Base-by-base conservation (phyloP, 1,140 invertebrate genomes). In the Mizuhopecten yessoensis region DNA sequence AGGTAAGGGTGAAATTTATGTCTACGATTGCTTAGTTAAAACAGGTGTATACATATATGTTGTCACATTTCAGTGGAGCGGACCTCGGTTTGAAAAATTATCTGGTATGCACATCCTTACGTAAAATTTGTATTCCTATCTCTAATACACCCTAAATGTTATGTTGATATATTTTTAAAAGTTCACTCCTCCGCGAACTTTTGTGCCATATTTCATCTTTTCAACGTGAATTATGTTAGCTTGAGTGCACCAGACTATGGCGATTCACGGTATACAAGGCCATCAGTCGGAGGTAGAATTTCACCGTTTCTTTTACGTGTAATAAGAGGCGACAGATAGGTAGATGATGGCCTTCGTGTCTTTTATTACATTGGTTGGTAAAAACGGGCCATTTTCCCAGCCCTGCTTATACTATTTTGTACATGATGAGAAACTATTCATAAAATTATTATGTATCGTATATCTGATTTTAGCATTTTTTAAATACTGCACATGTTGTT, bases 1-100 rank as follows among this genome's bases (percentile, higher is more conserved):
- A 99, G 98, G 99, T 99, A 98, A 98, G 97, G 94, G 92, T 88
- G 42, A 75, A 75, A 29, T 75, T 29, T 75, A 75, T 75, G 9
- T 23, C 57, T 75, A 1, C 29, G 17, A 75, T 75, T 39, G 13
- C 13, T 39, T 39, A 39, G 36, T 9, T 49, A 13, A 49, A 20
- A 23, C 20, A 23, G 9, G 11, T 75, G 57, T 75, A 5, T n/a
- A n/a, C n/a, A n/a, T n/a, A n/a, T n/a, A 23, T 75, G 20, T 75
- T 29, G 57, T 75, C 57, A 75, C 57, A 75, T 75, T 29, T 75
- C 57, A 75, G 57, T 29, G 57, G 11, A 13, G 45, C 11, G 20
- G 10, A 49, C 20, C 20, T 49, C 3, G 20, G n/a, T n/a, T n/a
- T n/a, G n/a, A n/a, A n/a, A n/a, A n/a, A n/a, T n/a, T 49, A 2